Percentiles rank a stretch among this genome's conserved stretches.
phyloP scores from a whole-genome alignment of 2,797 vertebrate genomes.

The Hybognathus amarus region DNA sequence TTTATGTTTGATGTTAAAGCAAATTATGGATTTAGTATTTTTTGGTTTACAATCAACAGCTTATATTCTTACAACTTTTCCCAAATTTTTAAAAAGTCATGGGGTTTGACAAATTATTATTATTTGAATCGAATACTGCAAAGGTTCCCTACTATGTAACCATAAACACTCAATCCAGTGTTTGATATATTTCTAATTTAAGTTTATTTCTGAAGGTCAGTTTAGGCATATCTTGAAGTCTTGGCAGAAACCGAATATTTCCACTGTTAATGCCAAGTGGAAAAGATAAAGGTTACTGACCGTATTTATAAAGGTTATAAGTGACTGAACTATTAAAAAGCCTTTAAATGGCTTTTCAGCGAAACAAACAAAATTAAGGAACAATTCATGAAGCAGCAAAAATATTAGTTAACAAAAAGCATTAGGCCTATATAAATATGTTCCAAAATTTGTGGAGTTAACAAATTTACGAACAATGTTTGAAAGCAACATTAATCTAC shows the following conservation, averaged over 20 bases:
- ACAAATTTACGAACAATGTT: neutral
- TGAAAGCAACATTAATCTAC: neutral
- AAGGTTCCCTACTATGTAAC: neutral
- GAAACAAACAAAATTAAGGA: neutral
- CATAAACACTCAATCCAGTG: neutral
- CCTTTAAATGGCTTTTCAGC: neutral
- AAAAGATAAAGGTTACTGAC: neutral
- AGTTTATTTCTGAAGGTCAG: neutral
- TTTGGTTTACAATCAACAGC: neutral
- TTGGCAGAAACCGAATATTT: neutral
- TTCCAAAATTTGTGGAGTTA: neutral
- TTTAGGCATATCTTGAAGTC: neutral
- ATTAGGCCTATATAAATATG: too few species aligned
- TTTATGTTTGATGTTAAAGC: neutral
- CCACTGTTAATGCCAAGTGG: neutral
- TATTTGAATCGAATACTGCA: too few species aligned
- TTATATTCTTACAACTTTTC: neutral
- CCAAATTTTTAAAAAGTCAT: neutral
- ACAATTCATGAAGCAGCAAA: neutral
- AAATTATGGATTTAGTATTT: neutral
- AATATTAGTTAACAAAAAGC: neutral
- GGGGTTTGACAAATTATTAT: neutral
- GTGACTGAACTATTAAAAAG: neutral
- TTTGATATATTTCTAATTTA: neutral
- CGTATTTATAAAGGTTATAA: neutral